phyloP scores from a whole-genome alignment of 2,888 invertebrate species.

The Meiosimyza decipiens region DNA sequence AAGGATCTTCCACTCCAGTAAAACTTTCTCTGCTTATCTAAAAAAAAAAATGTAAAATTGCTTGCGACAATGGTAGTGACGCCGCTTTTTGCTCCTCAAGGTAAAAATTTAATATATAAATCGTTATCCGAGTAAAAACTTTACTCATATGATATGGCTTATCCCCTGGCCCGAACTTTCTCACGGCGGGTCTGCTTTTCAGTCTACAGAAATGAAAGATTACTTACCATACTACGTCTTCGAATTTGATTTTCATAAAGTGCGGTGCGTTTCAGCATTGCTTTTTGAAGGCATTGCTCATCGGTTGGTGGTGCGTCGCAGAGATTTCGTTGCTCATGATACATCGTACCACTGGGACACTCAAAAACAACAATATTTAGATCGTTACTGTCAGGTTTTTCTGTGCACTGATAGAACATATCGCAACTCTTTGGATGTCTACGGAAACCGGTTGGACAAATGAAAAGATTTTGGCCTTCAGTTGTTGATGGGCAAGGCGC shows the following conservation, averaged over 20 bases:
- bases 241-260: conserved; percentile 53
- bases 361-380: conserved; percentile 79
- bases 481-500: conserved; percentile 57
- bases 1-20: too few species aligned
- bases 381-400: conserved; percentile 74
- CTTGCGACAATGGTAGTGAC: too few species aligned
- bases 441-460: conserved; percentile 86
- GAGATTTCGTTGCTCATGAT: conserved; percentile 77
- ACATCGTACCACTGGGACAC: conserved; percentile 82
- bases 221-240: conserved; percentile 56
- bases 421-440: conserved; percentile 86
- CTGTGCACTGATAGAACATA: conserved; percentile 85
- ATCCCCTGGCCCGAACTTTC: background rate
- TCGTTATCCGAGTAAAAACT: too few species aligned
- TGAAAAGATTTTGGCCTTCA: conserved; percentile 76
- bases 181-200: background rate
- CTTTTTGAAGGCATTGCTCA: conserved; percentile 58
- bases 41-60: too few species aligned
- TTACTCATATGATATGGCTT: too few species aligned
- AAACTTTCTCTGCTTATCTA: too few species aligned
- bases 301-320: conserved; percentile 74
- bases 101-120: too few species aligned
- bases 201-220: background rate
- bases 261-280: conserved; percentile 46
- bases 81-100: too few species aligned